Percentiles rank a stretch among this genome's conserved stretches.
Evolutionary conservation across 2,888 invertebrate species (phyloP).

Genomic region (Phrixothrix hirtus): DNA sequence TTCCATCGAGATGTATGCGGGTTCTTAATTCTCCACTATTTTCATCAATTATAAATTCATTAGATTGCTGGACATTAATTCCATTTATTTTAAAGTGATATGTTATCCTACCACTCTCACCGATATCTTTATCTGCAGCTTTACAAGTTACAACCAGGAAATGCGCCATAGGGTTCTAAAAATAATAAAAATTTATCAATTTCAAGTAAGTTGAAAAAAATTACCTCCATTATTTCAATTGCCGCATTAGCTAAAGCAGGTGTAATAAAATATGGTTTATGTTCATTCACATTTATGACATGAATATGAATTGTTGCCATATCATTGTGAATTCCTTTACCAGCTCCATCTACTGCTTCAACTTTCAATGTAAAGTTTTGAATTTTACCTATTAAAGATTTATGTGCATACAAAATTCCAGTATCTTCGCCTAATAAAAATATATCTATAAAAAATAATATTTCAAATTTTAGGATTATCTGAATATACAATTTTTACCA

Average conservation of each 20-base stretch:
- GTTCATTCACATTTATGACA: slow-evolving; percentile 79
- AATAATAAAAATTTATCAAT: slow-evolving; percentile 28
- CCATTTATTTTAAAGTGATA: slow-evolving; percentile 78
- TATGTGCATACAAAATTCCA: slow-evolving; percentile 81
- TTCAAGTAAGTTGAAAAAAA: background rate
- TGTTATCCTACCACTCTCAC: slow-evolving; percentile 81
- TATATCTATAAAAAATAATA: slow-evolving; percentile 64
- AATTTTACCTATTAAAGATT: slow-evolving; percentile 68
- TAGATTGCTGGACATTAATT: slow-evolving; percentile 73
- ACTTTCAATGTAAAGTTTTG: slow-evolving; percentile 58
- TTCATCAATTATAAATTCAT: slow-evolving; percentile 78
- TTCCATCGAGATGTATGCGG: slow-evolving; percentile 78
- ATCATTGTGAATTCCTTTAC: slow-evolving; percentile 67
- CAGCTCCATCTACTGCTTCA: slow-evolving; percentile 76
- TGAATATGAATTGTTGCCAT: slow-evolving; percentile 74
- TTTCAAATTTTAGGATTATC: too few species aligned
- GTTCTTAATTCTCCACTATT: slow-evolving; percentile 81
- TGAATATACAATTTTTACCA: slow-evolving; percentile 50
- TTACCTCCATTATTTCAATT: slow-evolving; percentile 65
- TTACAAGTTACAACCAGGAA: slow-evolving; percentile 80
- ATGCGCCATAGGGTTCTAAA: slow-evolving; percentile 73
- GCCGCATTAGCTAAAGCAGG: slow-evolving; percentile 77
- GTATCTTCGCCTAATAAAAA: slow-evolving; percentile 76
- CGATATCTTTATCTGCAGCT: slow-evolving; percentile 80
- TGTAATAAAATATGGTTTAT: slow-evolving; percentile 78